These are phyloP conservation scores for Oreochromis mossambicus DNA, from an alignment of 2,797 vertebrate genomes.

Conservation along the genomic window DNA sequence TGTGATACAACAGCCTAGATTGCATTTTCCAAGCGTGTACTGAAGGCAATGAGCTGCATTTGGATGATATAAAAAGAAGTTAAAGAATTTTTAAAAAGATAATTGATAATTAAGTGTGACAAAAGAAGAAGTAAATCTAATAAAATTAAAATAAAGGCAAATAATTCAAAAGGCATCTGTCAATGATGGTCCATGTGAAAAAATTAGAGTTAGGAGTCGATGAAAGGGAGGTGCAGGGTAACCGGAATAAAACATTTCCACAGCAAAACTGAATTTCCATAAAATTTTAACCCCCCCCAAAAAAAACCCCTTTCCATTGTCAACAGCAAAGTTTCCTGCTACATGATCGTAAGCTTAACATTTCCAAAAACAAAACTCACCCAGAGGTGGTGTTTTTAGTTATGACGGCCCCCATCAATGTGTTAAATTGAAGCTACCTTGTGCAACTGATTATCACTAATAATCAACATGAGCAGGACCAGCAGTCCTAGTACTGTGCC, in stretches of 20 bases:
- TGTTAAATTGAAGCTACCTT: constrained; percentile 50
- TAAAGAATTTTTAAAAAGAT: not conserved
- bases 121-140: not conserved
- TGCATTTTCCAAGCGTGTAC: constrained; percentile 5
- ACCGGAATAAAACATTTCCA: constrained; percentile 47
- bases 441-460: constrained; percentile 47
- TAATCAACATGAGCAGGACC: constrained; percentile 22
- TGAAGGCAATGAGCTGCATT: constrained; percentile 33
- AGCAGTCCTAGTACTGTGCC: constrained; percentile 24
- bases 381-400: constrained; percentile 15
- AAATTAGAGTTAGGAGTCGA: not conserved
- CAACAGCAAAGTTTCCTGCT: constrained; percentile 43
- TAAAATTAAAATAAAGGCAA: constrained; percentile 20
- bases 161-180: constrained; percentile 20
- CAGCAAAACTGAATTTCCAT: constrained; percentile 1
- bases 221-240: constrained; percentile 12
- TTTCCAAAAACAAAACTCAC: not conserved
- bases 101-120: not conserved
- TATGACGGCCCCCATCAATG: not conserved
- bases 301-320: not conserved
- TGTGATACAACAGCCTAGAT: constrained; percentile 3
- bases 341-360: constrained; percentile 7
- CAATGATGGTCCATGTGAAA: constrained; percentile 7
- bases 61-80: constrained; percentile 6
- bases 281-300: not conserved